Evolutionary conservation across 2,113 vertebrate genomes (phyloP).

Genomic region (Alces alces): DNA sequence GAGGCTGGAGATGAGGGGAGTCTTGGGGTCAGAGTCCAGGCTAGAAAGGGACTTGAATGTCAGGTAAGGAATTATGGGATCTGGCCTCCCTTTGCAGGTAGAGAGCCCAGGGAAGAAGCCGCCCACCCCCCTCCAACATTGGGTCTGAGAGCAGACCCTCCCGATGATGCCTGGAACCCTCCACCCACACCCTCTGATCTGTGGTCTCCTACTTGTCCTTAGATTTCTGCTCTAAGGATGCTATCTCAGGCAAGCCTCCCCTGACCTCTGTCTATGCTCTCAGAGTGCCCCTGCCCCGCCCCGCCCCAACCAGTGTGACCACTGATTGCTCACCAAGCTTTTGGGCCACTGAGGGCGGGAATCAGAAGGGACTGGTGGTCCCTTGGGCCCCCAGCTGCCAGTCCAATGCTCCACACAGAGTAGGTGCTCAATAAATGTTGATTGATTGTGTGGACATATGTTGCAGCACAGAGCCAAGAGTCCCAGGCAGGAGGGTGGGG

Average conservation of each 20-base stretch:
- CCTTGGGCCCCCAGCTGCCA: background rate
- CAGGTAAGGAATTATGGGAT: background rate
- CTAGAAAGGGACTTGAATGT: background rate
- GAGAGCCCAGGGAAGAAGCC: background rate
- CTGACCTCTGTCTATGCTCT: background rate
- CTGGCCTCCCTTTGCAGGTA: background rate
- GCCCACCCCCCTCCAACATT: rapidly evolving
- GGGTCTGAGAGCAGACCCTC: background rate
- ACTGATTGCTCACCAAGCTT: background rate
- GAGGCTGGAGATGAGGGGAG: background rate
- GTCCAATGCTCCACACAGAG: background rate
- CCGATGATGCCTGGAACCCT: background rate
- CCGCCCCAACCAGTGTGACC: background rate
- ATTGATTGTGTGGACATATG: background rate
- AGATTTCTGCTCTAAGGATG: background rate
- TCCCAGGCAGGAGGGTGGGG: background rate
- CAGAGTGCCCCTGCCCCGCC: background rate
- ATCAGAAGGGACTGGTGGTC: background rate
- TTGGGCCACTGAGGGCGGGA: background rate
- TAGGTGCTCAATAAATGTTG: background rate
- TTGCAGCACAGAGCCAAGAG: background rate
- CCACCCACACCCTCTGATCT: background rate
- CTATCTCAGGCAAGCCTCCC: background rate
- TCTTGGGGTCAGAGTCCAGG: background rate
- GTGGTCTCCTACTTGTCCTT: background rate